Percentiles rank a stretch among this genome's conserved stretches.
Evolutionary conservation across 1,140 invertebrate genomes (phyloP).

Genomic region (Cryptotermes secundus): DNA sequence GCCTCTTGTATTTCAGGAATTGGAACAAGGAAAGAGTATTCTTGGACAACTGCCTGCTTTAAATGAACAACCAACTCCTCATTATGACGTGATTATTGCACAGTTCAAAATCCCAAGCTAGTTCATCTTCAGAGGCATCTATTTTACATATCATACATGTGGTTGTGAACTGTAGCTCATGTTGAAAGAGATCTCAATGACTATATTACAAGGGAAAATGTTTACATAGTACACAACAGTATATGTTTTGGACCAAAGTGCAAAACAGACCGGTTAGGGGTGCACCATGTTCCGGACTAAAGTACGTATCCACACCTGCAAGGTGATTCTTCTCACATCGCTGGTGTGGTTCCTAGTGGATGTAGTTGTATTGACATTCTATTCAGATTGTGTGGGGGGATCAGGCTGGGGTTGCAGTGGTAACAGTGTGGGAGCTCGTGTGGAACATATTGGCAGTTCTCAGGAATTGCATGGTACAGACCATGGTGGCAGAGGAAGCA

Average conservation of each 20-base stretch:
- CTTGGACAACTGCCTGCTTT: background rate
- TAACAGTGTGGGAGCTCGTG: constrained; percentile 30
- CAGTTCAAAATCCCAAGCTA: background rate
- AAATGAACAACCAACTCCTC: background rate
- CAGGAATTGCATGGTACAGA: background rate
- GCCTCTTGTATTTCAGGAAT: background rate
- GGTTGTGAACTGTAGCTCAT: constrained; percentile 24
- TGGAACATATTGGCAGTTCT: constrained; percentile 13
- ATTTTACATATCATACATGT: constrained; percentile 26
- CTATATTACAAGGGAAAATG: background rate
- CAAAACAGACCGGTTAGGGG: too few relatives aligned
- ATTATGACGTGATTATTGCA: background rate
- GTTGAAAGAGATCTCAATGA: background rate
- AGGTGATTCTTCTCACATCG: constrained; percentile 91
- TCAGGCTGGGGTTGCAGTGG: constrained; percentile 62
- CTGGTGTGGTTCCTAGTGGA: constrained; percentile 94
- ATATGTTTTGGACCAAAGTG: background rate
- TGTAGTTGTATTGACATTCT: constrained; percentile 88
- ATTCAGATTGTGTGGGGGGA: constrained; percentile 82
- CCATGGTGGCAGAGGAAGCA: constrained; percentile 26
- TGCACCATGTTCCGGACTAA: constrained; percentile 74
- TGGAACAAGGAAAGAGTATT: background rate
- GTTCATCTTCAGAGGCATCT: background rate
- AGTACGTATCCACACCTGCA: constrained; percentile 89
- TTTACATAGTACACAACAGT: background rate